phyloP scores from a whole-genome alignment of 2,888 invertebrate species.

The Scelioninae gen. 1 region DNA sequence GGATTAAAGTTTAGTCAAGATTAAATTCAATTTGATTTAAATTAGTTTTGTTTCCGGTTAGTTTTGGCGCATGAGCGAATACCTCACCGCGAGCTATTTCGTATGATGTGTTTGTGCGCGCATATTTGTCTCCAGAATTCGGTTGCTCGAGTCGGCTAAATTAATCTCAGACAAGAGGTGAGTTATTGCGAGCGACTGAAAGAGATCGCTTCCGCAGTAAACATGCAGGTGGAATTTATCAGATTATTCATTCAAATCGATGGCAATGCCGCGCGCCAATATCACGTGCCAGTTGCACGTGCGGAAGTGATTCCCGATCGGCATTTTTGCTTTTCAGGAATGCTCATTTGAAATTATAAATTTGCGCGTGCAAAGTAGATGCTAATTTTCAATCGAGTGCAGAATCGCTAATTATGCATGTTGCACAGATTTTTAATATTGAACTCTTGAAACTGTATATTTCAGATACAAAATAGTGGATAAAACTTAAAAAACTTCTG shows the following conservation, averaged over 20 bases:
- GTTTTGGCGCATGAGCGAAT: too few species aligned
- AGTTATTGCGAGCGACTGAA: slow-evolving; percentile 10
- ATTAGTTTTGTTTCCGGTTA: too few species aligned
- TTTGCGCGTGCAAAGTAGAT: background rate
- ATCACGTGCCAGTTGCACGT: slow-evolving; percentile 48
- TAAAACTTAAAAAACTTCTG: too few species aligned
- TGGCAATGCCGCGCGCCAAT: slow-evolving; percentile 3
- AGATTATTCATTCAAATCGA: slow-evolving; percentile 22
- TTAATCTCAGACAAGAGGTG: slow-evolving; percentile 53
- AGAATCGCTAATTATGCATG: background rate
- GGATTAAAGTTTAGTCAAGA: too few species aligned
- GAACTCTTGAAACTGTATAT: too few species aligned
- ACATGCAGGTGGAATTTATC: slow-evolving; percentile 37
- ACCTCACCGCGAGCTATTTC: slow-evolving; percentile 29
- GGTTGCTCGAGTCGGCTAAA: slow-evolving; percentile 34
- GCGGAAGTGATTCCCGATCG: slow-evolving; percentile 43
- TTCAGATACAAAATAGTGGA: too few species aligned
- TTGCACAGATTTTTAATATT: too few species aligned
- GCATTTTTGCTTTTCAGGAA: slow-evolving; percentile 27
- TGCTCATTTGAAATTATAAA: slow-evolving; percentile 18
- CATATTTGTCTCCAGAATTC: slow-evolving; percentile 51
- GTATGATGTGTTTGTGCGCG: slow-evolving; percentile 48
- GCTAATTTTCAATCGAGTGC: background rate
- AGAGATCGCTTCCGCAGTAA: slow-evolving; percentile 4
- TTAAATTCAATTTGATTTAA: too few species aligned